Evolutionary conservation across 2,113 vertebrate species (phyloP).

Genomic region (Orthonyx spaldingii): DNA sequence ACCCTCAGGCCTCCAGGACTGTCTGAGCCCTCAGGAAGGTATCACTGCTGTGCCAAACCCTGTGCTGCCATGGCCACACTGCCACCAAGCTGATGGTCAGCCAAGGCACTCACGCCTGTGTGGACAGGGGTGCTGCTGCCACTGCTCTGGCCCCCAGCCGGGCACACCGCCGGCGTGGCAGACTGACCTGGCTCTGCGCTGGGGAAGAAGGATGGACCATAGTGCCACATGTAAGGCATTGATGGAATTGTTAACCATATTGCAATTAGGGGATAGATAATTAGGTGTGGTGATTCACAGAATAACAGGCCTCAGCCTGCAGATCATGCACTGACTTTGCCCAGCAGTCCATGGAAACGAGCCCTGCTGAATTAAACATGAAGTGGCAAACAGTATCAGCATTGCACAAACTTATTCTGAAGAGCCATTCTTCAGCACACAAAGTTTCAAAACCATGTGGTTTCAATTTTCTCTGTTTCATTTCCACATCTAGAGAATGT

Average conservation of each 20-base stretch:
- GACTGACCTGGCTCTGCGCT: accelerated
- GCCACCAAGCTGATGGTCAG: not conserved
- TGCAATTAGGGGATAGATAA: not conserved
- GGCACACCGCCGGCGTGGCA: accelerated
- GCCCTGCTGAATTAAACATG: not conserved
- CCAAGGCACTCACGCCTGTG: accelerated
- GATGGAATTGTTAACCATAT: not conserved
- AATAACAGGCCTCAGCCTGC: not conserved
- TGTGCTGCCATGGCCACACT: not conserved
- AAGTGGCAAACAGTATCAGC: not conserved
- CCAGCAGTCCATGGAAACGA: not conserved
- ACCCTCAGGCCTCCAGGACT: not conserved
- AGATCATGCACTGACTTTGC: not conserved
- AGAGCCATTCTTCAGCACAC: not conserved
- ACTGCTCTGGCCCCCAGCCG: accelerated
- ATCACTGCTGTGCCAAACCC: not conserved
- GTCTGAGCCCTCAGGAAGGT: not conserved
- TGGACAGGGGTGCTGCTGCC: accelerated
- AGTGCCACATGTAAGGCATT: not conserved
- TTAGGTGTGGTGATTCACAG: not conserved
- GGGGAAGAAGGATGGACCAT: not conserved
- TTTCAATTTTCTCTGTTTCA: not conserved
- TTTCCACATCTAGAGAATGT: not conserved
- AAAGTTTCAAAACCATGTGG: not conserved
- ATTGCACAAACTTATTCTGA: not conserved